Evolutionary conservation across 2,888 invertebrate species (phyloP).

Genomic region (Cryptocephalus moraei): DNA sequence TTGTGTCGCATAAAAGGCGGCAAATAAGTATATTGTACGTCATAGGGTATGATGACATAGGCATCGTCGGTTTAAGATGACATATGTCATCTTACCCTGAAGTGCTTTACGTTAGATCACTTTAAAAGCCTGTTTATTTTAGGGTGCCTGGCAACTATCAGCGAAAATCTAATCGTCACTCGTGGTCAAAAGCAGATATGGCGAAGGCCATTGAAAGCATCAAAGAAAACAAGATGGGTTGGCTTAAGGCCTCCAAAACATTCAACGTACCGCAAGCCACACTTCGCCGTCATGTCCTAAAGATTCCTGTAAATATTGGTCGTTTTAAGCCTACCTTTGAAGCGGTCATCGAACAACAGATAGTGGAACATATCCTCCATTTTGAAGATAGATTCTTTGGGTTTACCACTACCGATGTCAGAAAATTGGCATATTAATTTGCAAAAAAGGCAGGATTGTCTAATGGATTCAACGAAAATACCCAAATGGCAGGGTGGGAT

Average conservation of each 20-base stretch:
- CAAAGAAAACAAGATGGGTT: background rate
- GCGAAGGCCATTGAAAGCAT: background rate
- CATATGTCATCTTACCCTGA: background rate
- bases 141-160: background rate
- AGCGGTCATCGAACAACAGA: background rate
- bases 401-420: background rate
- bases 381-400: background rate
- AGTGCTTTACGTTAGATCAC: background rate
- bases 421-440: background rate
- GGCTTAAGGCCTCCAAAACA: background rate
- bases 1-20: too few species aligned
- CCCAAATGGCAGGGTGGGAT: constrained; percentile 4
- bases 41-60: background rate
- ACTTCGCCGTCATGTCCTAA: background rate
- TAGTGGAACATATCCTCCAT: background rate
- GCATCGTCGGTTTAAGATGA: background rate
- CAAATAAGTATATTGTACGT: too few species aligned
- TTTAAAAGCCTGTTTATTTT: too few species aligned
- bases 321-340: background rate
- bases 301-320: background rate
- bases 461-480: background rate
- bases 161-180: background rate
- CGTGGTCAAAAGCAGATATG: background rate
- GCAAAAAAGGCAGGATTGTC: background rate
- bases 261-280: background rate